Percentiles rank a stretch among this genome's conserved stretches.
These are phyloP conservation scores for Zaprionus gabonicus DNA, from an alignment of 1,140 invertebrate species.

Conservation along the genomic window DNA sequence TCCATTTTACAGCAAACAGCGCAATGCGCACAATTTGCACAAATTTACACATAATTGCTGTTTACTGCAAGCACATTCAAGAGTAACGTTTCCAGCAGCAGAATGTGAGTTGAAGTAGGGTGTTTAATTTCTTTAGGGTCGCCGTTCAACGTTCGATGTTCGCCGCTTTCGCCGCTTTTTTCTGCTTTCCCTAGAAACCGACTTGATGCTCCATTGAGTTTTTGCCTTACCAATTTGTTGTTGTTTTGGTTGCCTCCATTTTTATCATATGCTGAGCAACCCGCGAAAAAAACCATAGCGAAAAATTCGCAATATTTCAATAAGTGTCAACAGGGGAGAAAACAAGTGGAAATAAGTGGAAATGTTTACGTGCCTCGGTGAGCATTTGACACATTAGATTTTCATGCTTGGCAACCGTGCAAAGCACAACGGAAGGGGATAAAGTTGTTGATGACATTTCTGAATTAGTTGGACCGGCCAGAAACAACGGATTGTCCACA, in stretches of 20 bases:
- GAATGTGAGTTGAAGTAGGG: conserved; percentile 18
- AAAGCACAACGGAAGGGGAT: not conserved
- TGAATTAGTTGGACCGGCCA: conserved; percentile 1
- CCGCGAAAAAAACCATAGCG: conserved; percentile 19
- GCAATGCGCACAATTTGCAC: conserved; percentile 26
- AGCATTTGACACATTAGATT: conserved; percentile 24
- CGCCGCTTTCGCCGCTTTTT: conserved; percentile 9
- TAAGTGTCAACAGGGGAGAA: conserved; percentile 65
- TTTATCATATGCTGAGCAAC: not conserved
- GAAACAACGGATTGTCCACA: not conserved
- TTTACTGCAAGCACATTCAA: conserved; percentile 31
- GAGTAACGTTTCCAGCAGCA: not conserved
- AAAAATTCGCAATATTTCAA: conserved; percentile 64
- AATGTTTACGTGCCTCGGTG: conserved; percentile 58
- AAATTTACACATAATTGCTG: conserved; percentile 63
- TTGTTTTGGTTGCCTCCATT: not conserved
- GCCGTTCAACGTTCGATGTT: not conserved
- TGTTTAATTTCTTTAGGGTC: conserved; percentile 12
- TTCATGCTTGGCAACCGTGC: conserved; percentile 3
- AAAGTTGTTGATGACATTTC: conserved; percentile 35
- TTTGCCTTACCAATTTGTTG: not conserved
- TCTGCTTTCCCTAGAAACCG: conserved; percentile 15
- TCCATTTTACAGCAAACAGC: conserved; percentile 14
- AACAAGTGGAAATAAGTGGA: conserved; percentile 56
- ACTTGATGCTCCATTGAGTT: conserved; percentile 16